Evolutionary conservation across 1,140 invertebrate species (phyloP), one percentile per base, ranked within the genome.

Genomic region (Leptinotarsa texana): DNA sequence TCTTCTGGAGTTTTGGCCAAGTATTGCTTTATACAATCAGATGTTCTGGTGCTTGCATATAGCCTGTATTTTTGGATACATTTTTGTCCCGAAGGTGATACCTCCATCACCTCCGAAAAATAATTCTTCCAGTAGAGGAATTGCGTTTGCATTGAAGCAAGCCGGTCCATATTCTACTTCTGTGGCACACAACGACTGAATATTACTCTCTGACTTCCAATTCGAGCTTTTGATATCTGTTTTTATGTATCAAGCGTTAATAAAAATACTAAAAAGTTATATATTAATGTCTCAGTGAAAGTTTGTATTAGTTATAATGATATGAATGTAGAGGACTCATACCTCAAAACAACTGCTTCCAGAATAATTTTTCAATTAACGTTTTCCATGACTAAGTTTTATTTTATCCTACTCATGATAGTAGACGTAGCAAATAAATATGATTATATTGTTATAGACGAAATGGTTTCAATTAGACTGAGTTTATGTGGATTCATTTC

Each of bases 1-100:
- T 71, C 82, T 97, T n/a, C 88, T 97, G 75, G 94, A 97, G 83
- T 92, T 97, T 72, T 83, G 79, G 79, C 72, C 77, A 18, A 78
- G 81, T 63, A 73, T 85, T 24, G 72, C 79, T 73, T 63, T 85
- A 15, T 85, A 84, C 73, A 88, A 87, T 77, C 84, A 88, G 73
- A 80, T 88, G 75, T 87, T 87, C 77, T 87, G 87, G 84, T 85
- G 84, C 79, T 79, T 88, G 70, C 88, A 89, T 80, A 78, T 88
- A 21, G 70, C 85, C 47, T 85, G 83, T 33, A 61, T 86, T 5
- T 61, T 82, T 33, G 85, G 84, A 15, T 79, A 87, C 24, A 79
- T 84, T 13, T 21, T 86, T 13, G 82, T 86, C 61, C 87, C 87
- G 74, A 74, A 70, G 63, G 42, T 82, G 15, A 73, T 84, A 66